phyloP scores from a whole-genome alignment of 1,140 invertebrate genomes.

The Listronotus bonariensis region DNA sequence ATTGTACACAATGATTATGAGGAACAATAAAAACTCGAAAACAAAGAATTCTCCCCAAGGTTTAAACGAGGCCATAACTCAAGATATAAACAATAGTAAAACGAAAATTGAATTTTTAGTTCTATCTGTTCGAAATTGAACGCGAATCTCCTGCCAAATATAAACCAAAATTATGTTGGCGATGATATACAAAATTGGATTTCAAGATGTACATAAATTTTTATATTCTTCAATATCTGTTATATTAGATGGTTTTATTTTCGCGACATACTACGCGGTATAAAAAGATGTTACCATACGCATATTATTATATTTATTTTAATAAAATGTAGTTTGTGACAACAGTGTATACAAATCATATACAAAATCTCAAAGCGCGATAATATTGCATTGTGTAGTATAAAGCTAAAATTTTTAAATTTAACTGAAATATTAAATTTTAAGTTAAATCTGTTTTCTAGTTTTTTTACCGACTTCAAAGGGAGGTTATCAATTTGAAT shows the following conservation, averaged over 20 bases:
- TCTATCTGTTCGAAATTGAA: constrained; percentile 26
- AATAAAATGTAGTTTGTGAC: no score
- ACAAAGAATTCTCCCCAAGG: constrained; percentile 22
- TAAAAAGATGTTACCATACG: neutral
- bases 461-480: no score
- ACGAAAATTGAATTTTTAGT: constrained; percentile 33
- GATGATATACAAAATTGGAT: constrained; percentile 30
- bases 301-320: neutral
- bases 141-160: constrained; percentile 31
- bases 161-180: constrained; percentile 32
- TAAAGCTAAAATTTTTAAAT: no score
- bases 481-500: no score
- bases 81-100: constrained; percentile 36
- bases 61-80: constrained; percentile 22
- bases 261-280: neutral
- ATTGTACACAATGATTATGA: neutral
- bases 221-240: constrained; percentile 8
- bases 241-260: constrained; percentile 11
- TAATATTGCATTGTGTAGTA: no score
- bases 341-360: no score
- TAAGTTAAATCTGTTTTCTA: no score
- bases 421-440: no score
- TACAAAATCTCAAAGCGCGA: no score
- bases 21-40: constrained; percentile 15
- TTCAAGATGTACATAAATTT: constrained; percentile 24